Conservation (phyloP, 2,888 invertebrate genomes). For the Lasioglossum vierecki region DNA sequence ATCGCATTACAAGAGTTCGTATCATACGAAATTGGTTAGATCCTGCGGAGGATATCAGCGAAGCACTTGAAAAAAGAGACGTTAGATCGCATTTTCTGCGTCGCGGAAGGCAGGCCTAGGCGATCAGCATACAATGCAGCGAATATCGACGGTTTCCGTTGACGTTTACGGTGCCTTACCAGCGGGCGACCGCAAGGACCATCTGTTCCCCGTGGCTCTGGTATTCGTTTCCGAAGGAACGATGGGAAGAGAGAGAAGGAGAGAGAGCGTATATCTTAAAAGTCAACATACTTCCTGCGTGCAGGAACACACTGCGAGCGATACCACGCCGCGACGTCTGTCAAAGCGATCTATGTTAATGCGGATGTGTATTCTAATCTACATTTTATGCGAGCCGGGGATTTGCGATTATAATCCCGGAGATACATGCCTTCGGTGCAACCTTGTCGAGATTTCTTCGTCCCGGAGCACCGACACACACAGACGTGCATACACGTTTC, state of each 20-base stretch:
- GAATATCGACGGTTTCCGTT: conserved; percentile 47
- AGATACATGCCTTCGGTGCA: conserved; percentile 52
- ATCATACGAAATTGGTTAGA: not conserved
- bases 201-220: conserved; percentile 40
- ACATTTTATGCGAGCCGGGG: conserved; percentile 68
- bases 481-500: not conserved
- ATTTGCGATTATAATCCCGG: conserved; percentile 74
- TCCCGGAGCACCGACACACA: conserved; percentile 18
- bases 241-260: not conserved
- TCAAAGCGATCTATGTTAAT: conserved; percentile 68
- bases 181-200: conserved; percentile 17
- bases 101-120: not conserved
- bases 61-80: not conserved
- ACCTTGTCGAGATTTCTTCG: conserved; percentile 49
- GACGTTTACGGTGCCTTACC: conserved; percentile 29
- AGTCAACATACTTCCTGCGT: conserved; percentile 38
- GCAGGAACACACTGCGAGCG: conserved; percentile 9
- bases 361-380: conserved; percentile 68
- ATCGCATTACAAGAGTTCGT: not conserved
- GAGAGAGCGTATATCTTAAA: conserved; percentile 29
- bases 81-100: not conserved
- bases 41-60: not conserved
- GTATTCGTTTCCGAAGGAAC: conserved; percentile 17
- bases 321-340: conserved; percentile 48
- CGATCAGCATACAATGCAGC: conserved; percentile 56